phyloP scores from a whole-genome alignment of 2,888 invertebrate genomes.

The Tryphoninae sp. region DNA sequence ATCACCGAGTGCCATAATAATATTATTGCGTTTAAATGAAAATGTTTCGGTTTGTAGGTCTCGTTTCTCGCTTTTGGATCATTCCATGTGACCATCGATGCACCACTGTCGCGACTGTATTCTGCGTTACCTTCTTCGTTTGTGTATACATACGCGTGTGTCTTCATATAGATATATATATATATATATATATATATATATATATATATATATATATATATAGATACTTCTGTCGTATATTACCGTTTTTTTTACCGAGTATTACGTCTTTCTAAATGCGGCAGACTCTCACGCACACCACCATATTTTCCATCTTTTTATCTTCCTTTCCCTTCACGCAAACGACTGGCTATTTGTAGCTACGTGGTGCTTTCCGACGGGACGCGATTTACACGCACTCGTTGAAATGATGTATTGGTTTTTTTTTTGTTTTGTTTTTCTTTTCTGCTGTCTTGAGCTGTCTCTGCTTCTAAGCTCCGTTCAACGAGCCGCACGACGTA shows the following conservation, averaged over 20 bases:
- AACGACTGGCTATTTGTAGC: no score
- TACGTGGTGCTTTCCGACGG: no score
- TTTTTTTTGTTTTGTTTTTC: no score
- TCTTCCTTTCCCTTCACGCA: not conserved
- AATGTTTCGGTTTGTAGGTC: not conserved
- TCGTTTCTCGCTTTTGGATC: not conserved
- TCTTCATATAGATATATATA: no score
- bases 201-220: not conserved
- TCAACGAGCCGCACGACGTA: constrained; percentile 15
- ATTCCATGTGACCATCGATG: constrained; percentile 23
- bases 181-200: not conserved
- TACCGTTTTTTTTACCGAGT: not conserved
- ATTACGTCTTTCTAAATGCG: no score
- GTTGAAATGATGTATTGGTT: not conserved
- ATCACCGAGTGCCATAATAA: no score
- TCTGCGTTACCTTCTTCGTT: not conserved
- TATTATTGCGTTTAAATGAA: no score
- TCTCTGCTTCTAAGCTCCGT: not conserved
- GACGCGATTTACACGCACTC: not conserved
- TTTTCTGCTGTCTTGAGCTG: no score
- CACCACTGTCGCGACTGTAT: constrained; percentile 28
- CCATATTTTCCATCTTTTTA: not conserved
- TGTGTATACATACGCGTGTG: no score
- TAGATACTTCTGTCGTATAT: not conserved
- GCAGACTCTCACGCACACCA: not conserved